Conservation (phyloP, 2,888 invertebrate genomes). For the Phorcus lineatus region DNA sequence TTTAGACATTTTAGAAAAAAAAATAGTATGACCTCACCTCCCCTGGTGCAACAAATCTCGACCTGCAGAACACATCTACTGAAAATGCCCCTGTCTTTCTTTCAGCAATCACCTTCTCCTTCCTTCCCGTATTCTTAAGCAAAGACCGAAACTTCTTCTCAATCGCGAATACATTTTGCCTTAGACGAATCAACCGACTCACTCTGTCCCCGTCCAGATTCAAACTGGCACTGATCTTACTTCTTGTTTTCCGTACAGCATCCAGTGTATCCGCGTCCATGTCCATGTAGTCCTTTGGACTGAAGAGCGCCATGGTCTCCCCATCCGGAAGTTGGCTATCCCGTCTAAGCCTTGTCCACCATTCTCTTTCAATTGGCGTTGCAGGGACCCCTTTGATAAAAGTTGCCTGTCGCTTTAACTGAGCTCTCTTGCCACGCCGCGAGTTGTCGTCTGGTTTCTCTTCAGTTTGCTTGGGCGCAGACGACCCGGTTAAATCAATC, state of each 20-base stretch:
- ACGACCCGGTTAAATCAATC: neutral
- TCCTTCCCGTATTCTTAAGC: neutral
- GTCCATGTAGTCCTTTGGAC: neutral
- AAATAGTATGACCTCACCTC: neutral
- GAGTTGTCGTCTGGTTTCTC: neutral
- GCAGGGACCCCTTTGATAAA: neutral
- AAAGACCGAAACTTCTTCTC: conserved; percentile 16
- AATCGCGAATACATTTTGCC: conserved; percentile 12
- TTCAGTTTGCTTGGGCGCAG: neutral
- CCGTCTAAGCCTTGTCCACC: neutral
- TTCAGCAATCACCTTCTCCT: neutral
- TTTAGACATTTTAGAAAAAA: too few species aligned
- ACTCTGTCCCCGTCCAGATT: neutral
- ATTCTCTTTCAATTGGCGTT: neutral
- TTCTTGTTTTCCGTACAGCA: conserved; percentile 9
- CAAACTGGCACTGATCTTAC: conserved; percentile 11
- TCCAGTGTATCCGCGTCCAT: neutral
- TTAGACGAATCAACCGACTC: neutral
- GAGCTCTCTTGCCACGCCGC: neutral
- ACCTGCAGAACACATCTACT: neutral
- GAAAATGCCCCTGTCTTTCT: neutral
- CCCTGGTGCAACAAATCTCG: neutral
- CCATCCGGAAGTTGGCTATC: conserved; percentile 6
- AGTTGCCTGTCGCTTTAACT: neutral
- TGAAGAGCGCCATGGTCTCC: neutral